Base-by-base conservation (phyloP, 2,888 invertebrate genomes). In the Thereva unica region DNA sequence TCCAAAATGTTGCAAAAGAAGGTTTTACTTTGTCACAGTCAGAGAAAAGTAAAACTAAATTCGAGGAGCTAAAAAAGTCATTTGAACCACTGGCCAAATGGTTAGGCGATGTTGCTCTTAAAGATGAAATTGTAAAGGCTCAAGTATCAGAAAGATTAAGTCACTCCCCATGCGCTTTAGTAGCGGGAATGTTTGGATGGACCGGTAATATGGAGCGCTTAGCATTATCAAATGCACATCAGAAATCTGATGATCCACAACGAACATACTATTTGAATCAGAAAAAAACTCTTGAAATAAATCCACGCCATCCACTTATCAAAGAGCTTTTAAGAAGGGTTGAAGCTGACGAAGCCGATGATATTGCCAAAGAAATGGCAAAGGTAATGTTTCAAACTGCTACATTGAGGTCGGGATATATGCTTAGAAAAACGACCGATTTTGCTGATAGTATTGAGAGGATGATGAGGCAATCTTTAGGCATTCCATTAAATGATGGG, bases 1-100 rank as follows among this genome's bases (percentile, higher is more conserved):
- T 99, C 92, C 96, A 96, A 83, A 99, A 99, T 80, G 95, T 97
- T 64, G 99, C 99, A 73, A 99, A 99, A 83, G 99, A 99, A 84
- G 97, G 97, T 41, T 90, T 98, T 78, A 87, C 89, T 72, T 82
- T 98, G 6, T 88, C 91, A 52, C 93, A 95, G 76, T 85, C 83
- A 10, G 87, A 86, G 74, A 83, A 82, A 71, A 83, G 83, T 70
- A 91, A 93, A 81, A 91, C 91, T 78, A 86, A 87, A 72, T 82
- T 89, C 75, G 94, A 95, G 78, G 86, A 87, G 66, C 78, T 92
- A 69, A 90, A 91, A 79, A 85, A 84, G 72, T 86, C 88, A 66
- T 96, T 89, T 80, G 94, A 96, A 82, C 96, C 97, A 54, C 84
- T 99, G 68, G 89, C 90, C 12, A 89, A 89, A 77, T 98, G 97